phyloP scores from a whole-genome alignment of 1,140 invertebrate species.

The Eupeodes corollae region DNA sequence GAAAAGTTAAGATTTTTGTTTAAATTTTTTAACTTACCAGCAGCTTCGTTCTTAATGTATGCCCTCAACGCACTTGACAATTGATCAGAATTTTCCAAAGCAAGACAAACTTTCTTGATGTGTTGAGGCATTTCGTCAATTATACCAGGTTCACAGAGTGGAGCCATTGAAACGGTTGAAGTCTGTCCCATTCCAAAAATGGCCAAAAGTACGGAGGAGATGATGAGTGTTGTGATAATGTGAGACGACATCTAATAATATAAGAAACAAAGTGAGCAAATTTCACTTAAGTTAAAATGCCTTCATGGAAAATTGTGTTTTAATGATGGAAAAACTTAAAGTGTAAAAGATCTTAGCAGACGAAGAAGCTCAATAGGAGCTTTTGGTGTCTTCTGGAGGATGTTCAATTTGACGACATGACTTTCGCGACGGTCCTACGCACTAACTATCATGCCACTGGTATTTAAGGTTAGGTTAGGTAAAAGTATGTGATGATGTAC shows the following conservation, averaged over 20 bases:
- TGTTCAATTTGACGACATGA: no score
- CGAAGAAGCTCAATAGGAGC: no score
- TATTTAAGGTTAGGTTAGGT: no score
- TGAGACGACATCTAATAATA: slow-evolving; percentile 19
- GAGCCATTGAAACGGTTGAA: slow-evolving; percentile 13
- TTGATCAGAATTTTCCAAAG: slow-evolving; percentile 34
- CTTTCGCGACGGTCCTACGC: no score
- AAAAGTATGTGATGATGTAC: no score
- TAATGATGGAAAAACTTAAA: no score
- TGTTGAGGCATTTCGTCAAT: slow-evolving; percentile 33
- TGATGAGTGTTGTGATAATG: slow-evolving; percentile 11
- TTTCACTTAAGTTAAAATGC: no score
- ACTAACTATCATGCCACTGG: no score
- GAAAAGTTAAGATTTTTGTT: not conserved
- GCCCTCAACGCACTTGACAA: slow-evolving; percentile 26
- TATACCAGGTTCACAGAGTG: slow-evolving; percentile 29
- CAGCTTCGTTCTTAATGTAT: slow-evolving; percentile 35
- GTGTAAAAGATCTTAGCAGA: no score
- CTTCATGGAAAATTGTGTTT: no score
- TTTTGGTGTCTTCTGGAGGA: no score
- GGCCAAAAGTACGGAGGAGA: slow-evolving; percentile 15
- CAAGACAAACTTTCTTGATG: slow-evolving; percentile 33
- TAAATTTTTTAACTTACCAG: slow-evolving; percentile 16
- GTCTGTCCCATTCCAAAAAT: slow-evolving; percentile 10
- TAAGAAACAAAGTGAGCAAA: no score